Evolutionary conservation across 2,888 invertebrate genomes (phyloP), one percentile per base, ranked within the genome.

Genomic region (Nowickia ferox): DNA sequence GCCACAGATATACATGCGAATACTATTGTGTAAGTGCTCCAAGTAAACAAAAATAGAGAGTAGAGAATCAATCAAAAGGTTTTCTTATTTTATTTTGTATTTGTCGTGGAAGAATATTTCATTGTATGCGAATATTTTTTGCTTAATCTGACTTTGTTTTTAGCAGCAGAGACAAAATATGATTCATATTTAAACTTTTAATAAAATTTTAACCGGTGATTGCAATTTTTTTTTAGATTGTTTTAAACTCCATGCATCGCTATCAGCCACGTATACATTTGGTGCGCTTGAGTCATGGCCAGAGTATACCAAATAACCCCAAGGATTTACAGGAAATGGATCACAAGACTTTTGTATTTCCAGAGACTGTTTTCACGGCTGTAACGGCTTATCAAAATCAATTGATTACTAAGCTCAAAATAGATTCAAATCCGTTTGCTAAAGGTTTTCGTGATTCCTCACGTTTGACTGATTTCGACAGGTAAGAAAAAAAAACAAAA

Each of bases 301-400:
- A 97, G 89, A 95, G 95, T 91, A 95, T 95, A 74, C 96, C 96
- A 88, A 95, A 96, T 90, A 94, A 94, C 53, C 94, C 94, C 79
- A 95, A 95, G 87, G 98, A 98, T 93, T 95, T 99, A 88, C 97
- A 97, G 90, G 96, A 96, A 89, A 97, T 99, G 93, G 97, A 98
- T 92, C 98, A 97, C 94, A 96, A 98, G 93, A 98, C 99, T 75
- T 99, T 97, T 94, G 96, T 98, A 90, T 99, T 98, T 93, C 97
- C 98, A 13, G 99, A 99, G 94, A 98, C 98, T 77, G 97, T 98
- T 88, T 99, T 99, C 94, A 99, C 99, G 80, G 99, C 99, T 83
- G 99, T 99, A 89, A 99, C 99, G 84, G 99, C 99, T 86, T 99
- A 99, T 94, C 99, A 99, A 94, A 99, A 99, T 94, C 99, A 99